A percentile compares a stretch with the other conserved stretches of the same genome.
Evolutionary conservation across 2,113 vertebrate species (phyloP).

Genomic region (Antechinus stuartii): DNA sequence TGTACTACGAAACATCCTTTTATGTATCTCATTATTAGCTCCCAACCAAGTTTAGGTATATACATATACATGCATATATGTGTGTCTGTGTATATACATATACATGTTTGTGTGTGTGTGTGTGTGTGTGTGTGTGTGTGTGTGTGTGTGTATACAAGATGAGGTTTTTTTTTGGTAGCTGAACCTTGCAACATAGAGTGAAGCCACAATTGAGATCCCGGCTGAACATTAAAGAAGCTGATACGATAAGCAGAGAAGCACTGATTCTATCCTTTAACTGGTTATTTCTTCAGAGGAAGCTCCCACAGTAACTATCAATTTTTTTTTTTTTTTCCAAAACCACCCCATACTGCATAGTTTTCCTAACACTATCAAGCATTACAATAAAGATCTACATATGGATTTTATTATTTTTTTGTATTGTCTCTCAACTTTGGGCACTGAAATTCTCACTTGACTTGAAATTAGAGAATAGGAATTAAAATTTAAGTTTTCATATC

Average conservation of each 20-base stretch:
- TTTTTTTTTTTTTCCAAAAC: background rate
- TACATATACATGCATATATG: too few relatives aligned
- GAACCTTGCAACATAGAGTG: background rate
- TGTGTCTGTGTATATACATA: too few relatives aligned
- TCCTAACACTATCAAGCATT: background rate
- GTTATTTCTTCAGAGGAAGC: background rate
- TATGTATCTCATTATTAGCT: background rate
- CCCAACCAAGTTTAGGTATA: background rate
- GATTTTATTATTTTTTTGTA: background rate
- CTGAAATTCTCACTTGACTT: background rate
- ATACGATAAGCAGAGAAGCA: background rate
- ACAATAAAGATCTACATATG: background rate
- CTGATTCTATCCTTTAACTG: background rate
- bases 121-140: too few relatives aligned
- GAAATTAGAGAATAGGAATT: background rate
- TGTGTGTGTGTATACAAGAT: background rate
- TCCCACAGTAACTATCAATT: background rate
- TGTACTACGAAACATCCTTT: background rate
- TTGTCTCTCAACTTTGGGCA: background rate
- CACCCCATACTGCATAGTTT: background rate
- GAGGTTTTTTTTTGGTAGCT: background rate
- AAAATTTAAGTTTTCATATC: background rate
- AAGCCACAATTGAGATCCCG: background rate
- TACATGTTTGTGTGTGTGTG: too few relatives aligned
- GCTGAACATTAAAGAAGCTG: background rate